Evolutionary conservation across 2,113 vertebrate species (phyloP).

Genomic region (Oncorhynchus keta): DNA sequence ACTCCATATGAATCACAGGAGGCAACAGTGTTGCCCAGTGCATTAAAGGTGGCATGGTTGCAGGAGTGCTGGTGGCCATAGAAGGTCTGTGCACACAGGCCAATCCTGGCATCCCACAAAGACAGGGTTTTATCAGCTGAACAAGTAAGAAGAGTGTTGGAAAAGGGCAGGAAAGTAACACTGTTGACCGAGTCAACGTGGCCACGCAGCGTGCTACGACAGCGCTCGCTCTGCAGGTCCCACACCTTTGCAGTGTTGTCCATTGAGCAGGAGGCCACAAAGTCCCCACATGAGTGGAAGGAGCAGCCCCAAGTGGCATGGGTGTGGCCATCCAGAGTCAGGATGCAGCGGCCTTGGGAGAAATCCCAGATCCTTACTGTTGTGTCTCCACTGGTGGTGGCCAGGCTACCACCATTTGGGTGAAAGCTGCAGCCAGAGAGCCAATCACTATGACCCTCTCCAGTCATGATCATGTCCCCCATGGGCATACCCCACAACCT

Average conservation of each 20-base stretch:
- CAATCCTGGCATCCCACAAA: slow-evolving; percentile 69
- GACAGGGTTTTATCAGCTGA: slow-evolving; percentile 63
- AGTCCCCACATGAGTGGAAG: slow-evolving; percentile 77
- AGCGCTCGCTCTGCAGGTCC: slow-evolving; percentile 79
- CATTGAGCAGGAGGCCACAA: slow-evolving; percentile 83
- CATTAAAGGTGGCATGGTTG: slow-evolving; percentile 74
- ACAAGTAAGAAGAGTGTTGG: slow-evolving; percentile 60
- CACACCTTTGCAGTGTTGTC: slow-evolving; percentile 76
- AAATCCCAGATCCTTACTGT: slow-evolving; percentile 77
- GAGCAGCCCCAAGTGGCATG: slow-evolving; percentile 74
- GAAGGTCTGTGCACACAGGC: slow-evolving; percentile 70
- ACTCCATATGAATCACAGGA: slow-evolving; percentile 78
- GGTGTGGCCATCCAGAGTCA: slow-evolving; percentile 69
- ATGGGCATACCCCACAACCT: slow-evolving; percentile 71
- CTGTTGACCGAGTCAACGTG: slow-evolving; percentile 77
- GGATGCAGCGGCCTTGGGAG: slow-evolving; percentile 47
- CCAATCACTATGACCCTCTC: slow-evolving; percentile 79
- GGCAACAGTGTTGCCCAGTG: slow-evolving; percentile 68
- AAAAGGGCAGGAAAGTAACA: slow-evolving; percentile 73
- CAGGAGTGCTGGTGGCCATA: slow-evolving; percentile 79
- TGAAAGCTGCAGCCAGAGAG: slow-evolving; percentile 79
- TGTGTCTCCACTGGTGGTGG: slow-evolving; percentile 72
- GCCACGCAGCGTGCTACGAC: slow-evolving; percentile 69
- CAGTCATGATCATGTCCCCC: slow-evolving; percentile 72
- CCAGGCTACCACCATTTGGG: slow-evolving; percentile 72